Conservation (phyloP, 1,140 invertebrate genomes). For the Ceratoteleas bidentatus region DNA sequence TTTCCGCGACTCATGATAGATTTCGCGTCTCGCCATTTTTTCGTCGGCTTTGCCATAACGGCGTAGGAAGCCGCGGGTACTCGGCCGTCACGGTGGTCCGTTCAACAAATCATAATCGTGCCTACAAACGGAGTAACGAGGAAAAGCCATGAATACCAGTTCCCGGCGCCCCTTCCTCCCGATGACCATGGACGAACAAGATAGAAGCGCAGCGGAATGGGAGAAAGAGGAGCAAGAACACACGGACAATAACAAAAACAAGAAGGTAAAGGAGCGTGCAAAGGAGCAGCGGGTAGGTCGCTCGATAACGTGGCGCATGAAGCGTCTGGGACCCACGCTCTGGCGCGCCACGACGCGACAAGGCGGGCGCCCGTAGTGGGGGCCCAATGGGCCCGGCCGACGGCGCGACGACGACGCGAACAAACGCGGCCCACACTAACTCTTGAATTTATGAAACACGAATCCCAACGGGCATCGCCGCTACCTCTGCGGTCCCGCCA, state of each 20-base stretch:
- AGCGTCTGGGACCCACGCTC: conserved; percentile 68
- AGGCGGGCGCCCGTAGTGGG: conserved; percentile 45
- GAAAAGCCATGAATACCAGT: conserved; percentile 71
- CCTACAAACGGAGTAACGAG: conserved; percentile 75
- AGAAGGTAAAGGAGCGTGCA: conserved; percentile 55
- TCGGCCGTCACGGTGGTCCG: conserved; percentile 74
- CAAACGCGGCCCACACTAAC: conserved; percentile 67
- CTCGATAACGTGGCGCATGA: conserved; percentile 67
- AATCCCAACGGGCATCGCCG: conserved; percentile 65
- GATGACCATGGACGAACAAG: conserved; percentile 24
- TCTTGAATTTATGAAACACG: conserved; percentile 72
- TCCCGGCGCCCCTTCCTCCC: conserved; percentile 26
- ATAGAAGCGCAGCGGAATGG: conserved; percentile 40
- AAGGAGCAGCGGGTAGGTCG: conserved; percentile 62
- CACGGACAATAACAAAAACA: conserved; percentile 47
- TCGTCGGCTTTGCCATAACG: conserved; percentile 45
- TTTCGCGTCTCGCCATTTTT: conserved; percentile 51
- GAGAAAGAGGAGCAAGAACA: conserved; percentile 55
- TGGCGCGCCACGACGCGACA: conserved; percentile 62
- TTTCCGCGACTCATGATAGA: conserved; percentile 56
- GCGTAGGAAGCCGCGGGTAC: conserved; percentile 33
- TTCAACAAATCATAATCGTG: conserved; percentile 80
- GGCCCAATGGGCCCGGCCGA: conserved; percentile 40
- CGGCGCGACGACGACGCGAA: conserved; percentile 53
- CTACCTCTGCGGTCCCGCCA: conserved; percentile 56